Percentiles rank a stretch among this genome's conserved stretches.
phyloP scores from a whole-genome alignment of 2,113 vertebrate genomes.

The Brevimyrus niger region DNA sequence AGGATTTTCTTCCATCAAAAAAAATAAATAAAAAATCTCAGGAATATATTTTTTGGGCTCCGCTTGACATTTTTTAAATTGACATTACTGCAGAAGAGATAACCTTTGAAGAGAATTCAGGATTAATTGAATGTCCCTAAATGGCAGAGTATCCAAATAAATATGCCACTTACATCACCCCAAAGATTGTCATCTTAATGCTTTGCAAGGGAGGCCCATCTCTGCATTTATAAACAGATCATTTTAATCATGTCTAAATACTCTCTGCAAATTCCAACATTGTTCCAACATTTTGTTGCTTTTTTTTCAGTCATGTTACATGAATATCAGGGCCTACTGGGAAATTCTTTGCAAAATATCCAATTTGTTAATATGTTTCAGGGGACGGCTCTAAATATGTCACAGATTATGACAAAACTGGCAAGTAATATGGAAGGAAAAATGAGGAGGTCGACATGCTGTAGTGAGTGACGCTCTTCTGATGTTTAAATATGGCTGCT shows the following conservation, averaged over 20 bases:
- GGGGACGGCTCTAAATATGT: conserved; percentile 23
- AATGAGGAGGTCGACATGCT: background rate
- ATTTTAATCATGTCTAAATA: conserved; percentile 16
- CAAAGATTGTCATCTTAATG: conserved; percentile 21
- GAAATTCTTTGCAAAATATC: background rate
- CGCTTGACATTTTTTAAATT: background rate
- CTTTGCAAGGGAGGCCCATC: conserved; percentile 30
- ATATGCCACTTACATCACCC: conserved; percentile 35
- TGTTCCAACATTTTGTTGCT: conserved; percentile 33
- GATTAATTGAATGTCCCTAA: conserved; percentile 23
- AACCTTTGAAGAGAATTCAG: conserved; percentile 1
- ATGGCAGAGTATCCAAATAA: conserved; percentile 30
- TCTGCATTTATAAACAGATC: conserved; percentile 32
- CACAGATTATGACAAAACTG: background rate
- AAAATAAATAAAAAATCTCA: background rate
- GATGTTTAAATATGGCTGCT: background rate
- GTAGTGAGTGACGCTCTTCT: background rate
- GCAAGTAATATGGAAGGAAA: background rate
- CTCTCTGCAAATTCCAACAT: background rate
- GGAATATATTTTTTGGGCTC: background rate
- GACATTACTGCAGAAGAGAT: background rate
- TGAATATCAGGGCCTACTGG: conserved; percentile 29
- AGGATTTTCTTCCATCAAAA: background rate
- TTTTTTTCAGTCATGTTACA: conserved; percentile 30
- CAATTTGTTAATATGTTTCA: conserved; percentile 22